Evolutionary conservation across 1,140 invertebrate genomes (phyloP), one percentile per base, ranked within the genome.

Genomic region (Triops longicaudatus): DNA sequence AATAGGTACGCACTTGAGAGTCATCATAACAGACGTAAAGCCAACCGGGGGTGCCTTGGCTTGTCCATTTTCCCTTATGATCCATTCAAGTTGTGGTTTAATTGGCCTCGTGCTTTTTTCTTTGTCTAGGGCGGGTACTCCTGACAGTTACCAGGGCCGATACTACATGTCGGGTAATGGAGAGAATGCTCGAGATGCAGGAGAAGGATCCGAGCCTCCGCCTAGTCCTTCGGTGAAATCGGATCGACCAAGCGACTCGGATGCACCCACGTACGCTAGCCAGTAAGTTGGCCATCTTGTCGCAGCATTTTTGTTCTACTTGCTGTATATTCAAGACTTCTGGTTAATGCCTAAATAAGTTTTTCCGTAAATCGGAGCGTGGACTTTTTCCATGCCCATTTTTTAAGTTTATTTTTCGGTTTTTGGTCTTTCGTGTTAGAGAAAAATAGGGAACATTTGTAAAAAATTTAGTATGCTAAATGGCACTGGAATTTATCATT

Each of bases 221-320:
- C 71, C 63, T n/a, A 77, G 76, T 50, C 76, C 76, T 73, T 31
- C 71, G 37, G 44, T 77, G 26, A 72, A 73, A 31, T 77, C 76
- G 12, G 76, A 77, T 42, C 74, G 74, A 50, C 76, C 76, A 22
- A 77, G 78, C 12, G 78, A 81, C n/a, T 82, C 82, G 10, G 91
- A 92, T 83, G 88, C 76, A 7, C 76, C 88, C 27, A 91, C 91
- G 0, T 92, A 92, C 80, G 90, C 90, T 63, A 92, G 91, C 81
- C 91, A 92, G 85, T 86, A 81, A 84, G 83, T 84, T 73, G 27
- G 27, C n/a, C 37, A n/a, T 77, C n/a, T 72, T 28, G 10, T 63
- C 50, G 14, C 0, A n/a, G 6, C 6, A 1, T 63, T 5, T 3
- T 63, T 63, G 14, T 63, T 63, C 14, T 63, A 12, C 17, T 44